Percentiles rank a stretch among this genome's conserved stretches.
Evolutionary conservation across 2,888 invertebrate genomes (phyloP).

Genomic region (Sisyra terminalis): DNA sequence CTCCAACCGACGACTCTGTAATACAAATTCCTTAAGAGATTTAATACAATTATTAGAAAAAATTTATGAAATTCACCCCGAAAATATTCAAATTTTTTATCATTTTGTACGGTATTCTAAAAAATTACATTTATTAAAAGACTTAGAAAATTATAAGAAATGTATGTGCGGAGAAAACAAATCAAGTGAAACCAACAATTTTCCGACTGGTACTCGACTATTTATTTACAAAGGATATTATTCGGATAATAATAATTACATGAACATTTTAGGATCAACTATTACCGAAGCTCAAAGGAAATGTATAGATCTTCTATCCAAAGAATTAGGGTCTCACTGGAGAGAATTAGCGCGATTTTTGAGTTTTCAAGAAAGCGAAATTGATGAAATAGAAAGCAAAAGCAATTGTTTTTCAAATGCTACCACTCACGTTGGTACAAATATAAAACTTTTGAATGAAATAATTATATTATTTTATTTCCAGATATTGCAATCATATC

Average conservation of each 20-base stretch:
- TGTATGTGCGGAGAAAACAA: too few species aligned
- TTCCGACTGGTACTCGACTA: too few species aligned
- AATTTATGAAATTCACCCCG: conserved; percentile 15
- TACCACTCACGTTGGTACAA: conserved; percentile 15
- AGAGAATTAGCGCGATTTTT: conserved; percentile 20
- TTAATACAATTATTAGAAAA: conserved; percentile 18
- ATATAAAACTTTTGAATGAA: too few species aligned
- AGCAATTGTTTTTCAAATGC: conserved; percentile 14
- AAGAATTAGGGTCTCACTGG: conserved; percentile 20
- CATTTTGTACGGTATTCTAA: conserved; percentile 11
- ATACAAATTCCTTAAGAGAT: conserved; percentile 12
- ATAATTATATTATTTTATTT: background rate
- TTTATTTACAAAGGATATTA: too few species aligned
- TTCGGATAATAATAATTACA: too few species aligned
- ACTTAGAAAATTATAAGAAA: too few species aligned
- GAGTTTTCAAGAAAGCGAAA: conserved; percentile 17
- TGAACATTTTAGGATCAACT: too few species aligned
- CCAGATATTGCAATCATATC: background rate
- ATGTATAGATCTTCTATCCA: conserved; percentile 3
- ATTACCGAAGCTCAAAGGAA: too few species aligned
- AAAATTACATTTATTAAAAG: too few species aligned
- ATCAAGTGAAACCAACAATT: too few species aligned
- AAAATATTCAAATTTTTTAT: conserved; percentile 12
- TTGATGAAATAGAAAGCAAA: conserved; percentile 17
- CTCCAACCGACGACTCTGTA: conserved; percentile 15